A percentile compares a stretch with the other conserved stretches of the same genome.
phyloP scores from a whole-genome alignment of 1,140 invertebrate genomes.

The Brachionus koreanus region DNA sequence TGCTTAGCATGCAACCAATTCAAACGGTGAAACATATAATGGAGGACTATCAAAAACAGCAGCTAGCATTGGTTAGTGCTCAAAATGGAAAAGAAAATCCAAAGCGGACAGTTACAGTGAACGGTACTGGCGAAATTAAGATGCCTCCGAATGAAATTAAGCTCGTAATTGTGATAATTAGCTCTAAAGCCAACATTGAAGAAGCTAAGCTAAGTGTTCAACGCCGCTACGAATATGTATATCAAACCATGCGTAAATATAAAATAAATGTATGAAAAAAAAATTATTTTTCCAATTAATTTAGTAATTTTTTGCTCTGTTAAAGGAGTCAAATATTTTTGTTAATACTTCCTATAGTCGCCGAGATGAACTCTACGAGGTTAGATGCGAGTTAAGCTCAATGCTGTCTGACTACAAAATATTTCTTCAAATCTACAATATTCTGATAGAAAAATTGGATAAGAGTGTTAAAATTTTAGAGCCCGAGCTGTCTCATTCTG shows the following conservation, averaged over 20 bases:
- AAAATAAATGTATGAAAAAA: slow-evolving; percentile 48
- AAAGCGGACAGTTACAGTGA: slow-evolving; percentile 48
- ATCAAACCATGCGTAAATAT: slow-evolving; percentile 53
- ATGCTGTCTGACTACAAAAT: slow-evolving; percentile 52
- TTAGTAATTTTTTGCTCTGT: slow-evolving; percentile 29
- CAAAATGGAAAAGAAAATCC: slow-evolving; percentile 6
- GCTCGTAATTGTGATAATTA: slow-evolving; percentile 49
- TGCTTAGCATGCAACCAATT: neutral
- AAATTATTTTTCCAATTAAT: neutral
- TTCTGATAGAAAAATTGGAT: slow-evolving; percentile 55
- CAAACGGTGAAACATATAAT: slow-evolving; percentile 6
- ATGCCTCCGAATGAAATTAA: slow-evolving; percentile 52
- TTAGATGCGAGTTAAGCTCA: slow-evolving; percentile 50
- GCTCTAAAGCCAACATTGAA: slow-evolving; percentile 51
- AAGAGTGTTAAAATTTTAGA: slow-evolving; percentile 49
- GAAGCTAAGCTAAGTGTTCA: slow-evolving; percentile 55
- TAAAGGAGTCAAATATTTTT: slow-evolving; percentile 51
- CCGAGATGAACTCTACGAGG: slow-evolving; percentile 48
- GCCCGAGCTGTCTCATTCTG: slow-evolving; percentile 52
- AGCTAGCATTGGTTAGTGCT: neutral
- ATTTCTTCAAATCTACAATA: slow-evolving; percentile 52
- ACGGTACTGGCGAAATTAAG: slow-evolving; percentile 52
- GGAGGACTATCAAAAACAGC: neutral
- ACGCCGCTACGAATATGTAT: slow-evolving; percentile 52
- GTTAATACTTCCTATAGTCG: slow-evolving; percentile 49